Conservation (phyloP, 1,140 invertebrate genomes). For the Drusus annulatus region DNA sequence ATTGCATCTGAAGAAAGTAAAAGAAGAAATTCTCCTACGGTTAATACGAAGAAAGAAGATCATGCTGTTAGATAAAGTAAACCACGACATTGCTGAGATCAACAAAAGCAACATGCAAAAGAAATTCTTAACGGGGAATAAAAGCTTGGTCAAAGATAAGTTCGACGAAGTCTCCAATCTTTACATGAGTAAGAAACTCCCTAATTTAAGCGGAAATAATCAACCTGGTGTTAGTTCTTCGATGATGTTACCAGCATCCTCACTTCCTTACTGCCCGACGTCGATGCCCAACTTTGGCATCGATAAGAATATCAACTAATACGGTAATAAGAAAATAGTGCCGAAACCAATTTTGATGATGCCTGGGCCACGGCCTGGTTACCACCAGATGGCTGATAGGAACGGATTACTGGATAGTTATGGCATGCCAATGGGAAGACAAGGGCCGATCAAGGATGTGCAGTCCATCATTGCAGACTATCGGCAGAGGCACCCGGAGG, state of each 20-base stretch:
- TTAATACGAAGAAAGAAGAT: slow-evolving; percentile 79
- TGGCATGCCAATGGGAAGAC: slow-evolving; percentile 72
- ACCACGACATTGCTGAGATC: slow-evolving; percentile 30
- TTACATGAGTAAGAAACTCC: slow-evolving; percentile 5
- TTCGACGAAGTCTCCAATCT: slow-evolving; percentile 43
- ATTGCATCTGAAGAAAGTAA: slow-evolving; percentile 83
- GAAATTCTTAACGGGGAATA: slow-evolving; percentile 38
- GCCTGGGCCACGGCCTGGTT: slow-evolving; percentile 61
- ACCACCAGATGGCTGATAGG: slow-evolving; percentile 67
- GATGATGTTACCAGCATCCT: slow-evolving; percentile 38
- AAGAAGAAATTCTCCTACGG: slow-evolving; percentile 83
- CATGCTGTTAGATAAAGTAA: slow-evolving; percentile 41
- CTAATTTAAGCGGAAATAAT: neutral
- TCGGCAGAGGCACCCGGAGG: slow-evolving; percentile 80
- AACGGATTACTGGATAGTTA: slow-evolving; percentile 67
- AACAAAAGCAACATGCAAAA: slow-evolving; percentile 40
- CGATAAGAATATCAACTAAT: slow-evolving; percentile 42
- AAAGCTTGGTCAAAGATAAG: slow-evolving; percentile 44
- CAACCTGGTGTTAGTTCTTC: neutral
- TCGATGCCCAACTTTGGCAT: slow-evolving; percentile 43
- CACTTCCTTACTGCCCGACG: slow-evolving; percentile 23
- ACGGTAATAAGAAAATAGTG: slow-evolving; percentile 61
- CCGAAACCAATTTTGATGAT: slow-evolving; percentile 67
- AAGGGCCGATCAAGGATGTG: slow-evolving; percentile 85
- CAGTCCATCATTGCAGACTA: slow-evolving; percentile 88